These are phyloP conservation scores for Phoeniculus purpureus DNA, from an alignment of 2,797 vertebrate genomes.

Conservation along the genomic window DNA sequence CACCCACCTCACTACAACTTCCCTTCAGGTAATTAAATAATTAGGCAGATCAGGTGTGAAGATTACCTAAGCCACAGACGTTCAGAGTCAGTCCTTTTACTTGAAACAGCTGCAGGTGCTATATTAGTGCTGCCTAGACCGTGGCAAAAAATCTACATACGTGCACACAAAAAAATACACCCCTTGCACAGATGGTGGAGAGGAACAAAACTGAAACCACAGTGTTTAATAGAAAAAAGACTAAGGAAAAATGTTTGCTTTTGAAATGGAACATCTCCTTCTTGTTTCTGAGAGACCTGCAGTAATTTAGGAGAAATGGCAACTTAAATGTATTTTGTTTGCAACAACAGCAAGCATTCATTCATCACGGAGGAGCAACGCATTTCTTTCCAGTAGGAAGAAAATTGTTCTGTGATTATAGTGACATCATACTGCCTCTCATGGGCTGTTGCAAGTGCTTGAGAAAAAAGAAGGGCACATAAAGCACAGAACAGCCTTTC, in stretches of 20 bases:
- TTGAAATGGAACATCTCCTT: background rate
- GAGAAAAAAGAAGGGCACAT: background rate
- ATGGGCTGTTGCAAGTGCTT: background rate
- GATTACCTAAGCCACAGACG: background rate
- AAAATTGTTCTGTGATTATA: conserved; percentile 61
- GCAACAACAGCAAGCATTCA: conserved; percentile 34
- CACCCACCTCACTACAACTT: no score
- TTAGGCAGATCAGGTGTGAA: background rate
- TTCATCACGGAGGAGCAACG: conserved; percentile 21
- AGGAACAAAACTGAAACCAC: background rate
- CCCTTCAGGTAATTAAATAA: no score
- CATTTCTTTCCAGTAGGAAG: conserved; percentile 44
- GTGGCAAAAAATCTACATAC: background rate
- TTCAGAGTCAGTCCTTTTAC: background rate
- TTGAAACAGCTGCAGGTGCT: background rate
- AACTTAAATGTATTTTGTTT: conserved; percentile 35
- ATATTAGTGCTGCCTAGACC: background rate
- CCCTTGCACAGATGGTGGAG: background rate
- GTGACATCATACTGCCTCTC: conserved; percentile 45
- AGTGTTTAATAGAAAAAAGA: background rate
- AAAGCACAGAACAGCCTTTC: background rate
- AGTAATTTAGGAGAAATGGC: conserved; percentile 54
- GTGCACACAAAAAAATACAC: background rate
- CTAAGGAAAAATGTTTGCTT: background rate
- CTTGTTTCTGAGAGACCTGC: background rate